phyloP scores from a whole-genome alignment of 2,113 vertebrate genomes.

The Cepphus grylle region DNA sequence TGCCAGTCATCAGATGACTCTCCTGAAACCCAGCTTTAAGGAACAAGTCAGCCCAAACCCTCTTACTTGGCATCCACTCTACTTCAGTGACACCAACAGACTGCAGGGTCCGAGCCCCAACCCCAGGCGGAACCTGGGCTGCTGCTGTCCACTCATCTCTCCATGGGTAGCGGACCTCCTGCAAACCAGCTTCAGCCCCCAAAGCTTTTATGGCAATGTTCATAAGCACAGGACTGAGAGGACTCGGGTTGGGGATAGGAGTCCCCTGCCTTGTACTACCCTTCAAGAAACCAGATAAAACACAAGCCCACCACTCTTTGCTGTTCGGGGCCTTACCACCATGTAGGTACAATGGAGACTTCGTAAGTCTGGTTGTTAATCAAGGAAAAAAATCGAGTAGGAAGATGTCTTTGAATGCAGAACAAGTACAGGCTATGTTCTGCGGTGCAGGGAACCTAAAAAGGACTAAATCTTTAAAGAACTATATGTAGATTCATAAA shows the following conservation, averaged over 20 bases:
- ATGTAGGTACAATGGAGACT: neutral
- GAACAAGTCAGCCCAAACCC: neutral
- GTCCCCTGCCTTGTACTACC: neutral
- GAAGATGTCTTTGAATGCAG: neutral
- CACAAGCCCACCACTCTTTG: neutral
- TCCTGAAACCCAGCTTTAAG: neutral
- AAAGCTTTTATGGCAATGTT: too few relatives aligned
- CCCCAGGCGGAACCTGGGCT: neutral
- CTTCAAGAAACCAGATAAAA: neutral
- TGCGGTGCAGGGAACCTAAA: neutral
- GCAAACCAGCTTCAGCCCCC: neutral
- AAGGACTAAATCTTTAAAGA: neutral
- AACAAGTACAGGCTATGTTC: neutral
- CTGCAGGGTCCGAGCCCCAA: neutral
- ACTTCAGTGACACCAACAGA: neutral
- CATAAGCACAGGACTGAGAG: neutral
- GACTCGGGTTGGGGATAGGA: neutral
- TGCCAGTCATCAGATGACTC: neutral
- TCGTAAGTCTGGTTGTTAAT: neutral
- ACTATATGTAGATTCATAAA: neutral
- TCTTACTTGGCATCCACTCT: neutral
- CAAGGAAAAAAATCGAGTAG: neutral
- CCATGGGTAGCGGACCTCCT: neutral
- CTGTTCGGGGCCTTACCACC: neutral
- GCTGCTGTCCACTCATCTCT: neutral